A percentile compares a stretch with the other conserved stretches of the same genome.
Evolutionary conservation across 1,140 invertebrate genomes (phyloP).

Genomic region (Orchestia grillus): DNA sequence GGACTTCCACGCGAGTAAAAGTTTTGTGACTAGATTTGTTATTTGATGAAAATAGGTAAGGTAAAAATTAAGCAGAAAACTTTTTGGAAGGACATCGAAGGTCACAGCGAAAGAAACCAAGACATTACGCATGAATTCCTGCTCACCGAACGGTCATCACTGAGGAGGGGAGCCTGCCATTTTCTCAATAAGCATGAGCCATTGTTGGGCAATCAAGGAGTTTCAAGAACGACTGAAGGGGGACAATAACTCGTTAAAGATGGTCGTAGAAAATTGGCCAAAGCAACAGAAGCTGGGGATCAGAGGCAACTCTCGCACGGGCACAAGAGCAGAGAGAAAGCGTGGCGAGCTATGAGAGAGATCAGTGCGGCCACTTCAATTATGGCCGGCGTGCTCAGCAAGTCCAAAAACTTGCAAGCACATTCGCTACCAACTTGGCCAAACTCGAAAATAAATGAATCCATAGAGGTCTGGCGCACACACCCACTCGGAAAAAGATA

Average conservation of each 20-base stretch:
- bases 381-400: constrained; percentile 24
- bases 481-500: constrained; percentile 52
- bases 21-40: too few relatives aligned
- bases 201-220: neutral
- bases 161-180: neutral
- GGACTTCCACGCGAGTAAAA: too few relatives aligned
- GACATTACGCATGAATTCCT: neutral
- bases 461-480: constrained; percentile 40
- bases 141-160: neutral
- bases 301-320: constrained; percentile 2
- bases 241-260: constrained; percentile 8
- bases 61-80: neutral
- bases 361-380: constrained; percentile 50
- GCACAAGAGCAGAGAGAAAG: neutral
- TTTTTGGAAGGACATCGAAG: neutral
- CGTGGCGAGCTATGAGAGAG: constrained; percentile 47
- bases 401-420: constrained; percentile 47
- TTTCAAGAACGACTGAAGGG: neutral
- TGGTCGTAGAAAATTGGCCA: neutral
- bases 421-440: constrained; percentile 46
- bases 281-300: neutral
- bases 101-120: neutral
- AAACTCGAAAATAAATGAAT: constrained; percentile 55
- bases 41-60: neutral
- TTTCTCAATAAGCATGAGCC: neutral